phyloP scores from a whole-genome alignment of 1,140 invertebrate species.

The Proctacanthus coquilletti region DNA sequence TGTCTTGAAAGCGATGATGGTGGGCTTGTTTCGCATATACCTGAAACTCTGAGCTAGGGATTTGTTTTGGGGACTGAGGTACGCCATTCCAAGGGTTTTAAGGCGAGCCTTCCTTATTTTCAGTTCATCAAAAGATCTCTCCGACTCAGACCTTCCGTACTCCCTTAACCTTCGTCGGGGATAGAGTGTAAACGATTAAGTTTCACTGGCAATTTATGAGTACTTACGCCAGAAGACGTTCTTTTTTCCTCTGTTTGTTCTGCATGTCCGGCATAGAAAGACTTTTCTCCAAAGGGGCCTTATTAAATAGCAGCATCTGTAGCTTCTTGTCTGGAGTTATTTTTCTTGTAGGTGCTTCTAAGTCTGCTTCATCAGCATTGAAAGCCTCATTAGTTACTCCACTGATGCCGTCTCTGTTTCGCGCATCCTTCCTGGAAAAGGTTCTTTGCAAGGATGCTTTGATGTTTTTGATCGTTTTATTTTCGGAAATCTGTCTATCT shows the following conservation, averaged over 20 bases:
- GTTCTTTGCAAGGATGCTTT: conserved; percentile 36
- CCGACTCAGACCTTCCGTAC: conserved; percentile 61
- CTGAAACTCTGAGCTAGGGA: conserved; percentile 64
- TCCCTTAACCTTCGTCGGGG: conserved; percentile 42
- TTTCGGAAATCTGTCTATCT: conserved; percentile 11
- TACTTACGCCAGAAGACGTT: conserved; percentile 50
- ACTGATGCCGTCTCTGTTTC: conserved; percentile 28
- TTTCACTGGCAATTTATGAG: conserved; percentile 3
- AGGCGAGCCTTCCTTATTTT: conserved; percentile 44
- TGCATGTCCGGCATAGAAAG: conserved; percentile 70
- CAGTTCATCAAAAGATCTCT: conserved; percentile 53
- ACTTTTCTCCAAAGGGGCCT: conserved; percentile 56
- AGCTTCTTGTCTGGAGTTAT: conserved; percentile 6
- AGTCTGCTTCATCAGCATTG: conserved; percentile 27
- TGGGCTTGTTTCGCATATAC: conserved; percentile 75
- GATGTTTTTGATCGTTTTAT: conserved; percentile 30
- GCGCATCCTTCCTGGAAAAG: conserved; percentile 35
- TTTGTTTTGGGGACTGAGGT: conserved; percentile 57
- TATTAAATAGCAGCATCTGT: conserved; percentile 18
- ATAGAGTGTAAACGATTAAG: too few relatives aligned
- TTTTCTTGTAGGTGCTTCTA: background rate
- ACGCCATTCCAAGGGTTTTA: conserved; percentile 48
- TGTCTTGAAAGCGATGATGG: conserved; percentile 69
- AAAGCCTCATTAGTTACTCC: conserved; percentile 42
- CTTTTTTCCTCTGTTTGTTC: conserved; percentile 50